Conservation (phyloP, 2,113 vertebrate genomes). For the Holacanthus passer region DNA sequence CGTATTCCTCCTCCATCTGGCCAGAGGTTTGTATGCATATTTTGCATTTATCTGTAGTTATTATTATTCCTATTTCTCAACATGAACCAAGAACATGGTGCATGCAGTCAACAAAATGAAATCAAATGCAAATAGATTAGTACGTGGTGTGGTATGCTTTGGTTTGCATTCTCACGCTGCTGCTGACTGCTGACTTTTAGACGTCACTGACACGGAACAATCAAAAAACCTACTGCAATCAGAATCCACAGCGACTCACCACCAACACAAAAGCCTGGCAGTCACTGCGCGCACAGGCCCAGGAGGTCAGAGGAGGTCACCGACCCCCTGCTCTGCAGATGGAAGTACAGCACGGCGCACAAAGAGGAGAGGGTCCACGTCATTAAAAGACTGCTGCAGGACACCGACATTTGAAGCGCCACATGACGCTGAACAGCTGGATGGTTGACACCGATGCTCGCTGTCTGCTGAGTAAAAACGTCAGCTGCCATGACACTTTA, state of each 20-base stretch:
- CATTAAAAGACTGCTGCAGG: not conserved
- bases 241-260: slow-evolving; percentile 33
- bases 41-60: not conserved
- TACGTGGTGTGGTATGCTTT: slow-evolving; percentile 25
- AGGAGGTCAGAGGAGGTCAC: slow-evolving; percentile 49
- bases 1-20: not conserved
- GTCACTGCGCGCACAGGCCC: slow-evolving; percentile 8
- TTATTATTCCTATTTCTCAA: not conserved
- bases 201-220: slow-evolving; percentile 62
- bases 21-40: not conserved
- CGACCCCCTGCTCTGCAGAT: slow-evolving; percentile 25
- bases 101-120: not conserved
- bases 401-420: not conserved
- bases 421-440: not conserved
- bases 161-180: slow-evolving; percentile 42
- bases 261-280: slow-evolving; percentile 50
- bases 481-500: too few species aligned
- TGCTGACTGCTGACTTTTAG: slow-evolving; percentile 52
- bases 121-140: not conserved
- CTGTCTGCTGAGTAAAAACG: not conserved
- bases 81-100: too few species aligned
- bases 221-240: slow-evolving; percentile 60
- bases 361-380: not conserved
- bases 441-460: not conserved
- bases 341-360: slow-evolving; percentile 6